Evolutionary conservation across 1,140 invertebrate genomes (phyloP), one percentile per base, ranked within the genome.

Genomic region (Anastrepha ludens): DNA sequence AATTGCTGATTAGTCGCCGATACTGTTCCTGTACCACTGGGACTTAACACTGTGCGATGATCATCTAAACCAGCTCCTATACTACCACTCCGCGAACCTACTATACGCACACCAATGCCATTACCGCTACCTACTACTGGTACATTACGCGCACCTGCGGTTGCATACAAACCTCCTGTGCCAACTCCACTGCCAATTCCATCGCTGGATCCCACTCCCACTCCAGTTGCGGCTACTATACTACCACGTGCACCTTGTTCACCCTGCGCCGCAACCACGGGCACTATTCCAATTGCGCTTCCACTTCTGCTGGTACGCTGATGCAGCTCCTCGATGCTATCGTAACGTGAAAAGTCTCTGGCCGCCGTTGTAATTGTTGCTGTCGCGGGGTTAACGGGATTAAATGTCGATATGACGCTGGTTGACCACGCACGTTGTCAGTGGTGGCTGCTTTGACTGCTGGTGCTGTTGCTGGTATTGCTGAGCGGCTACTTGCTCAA

Each of bases 321-420:
- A 91, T 92, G 90, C 91, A 91, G 90, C 91, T 91, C 91, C 89
- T 92, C 91, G 89, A 92, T 89, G 88, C 90, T 91, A 91, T 92
- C 91, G 90, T 91, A 92, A 91, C 91, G 91, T 87, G 91, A 92
- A 88, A 91, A 92, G 89, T 91, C 91, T 91, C 91, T 90, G 89
- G 91, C 91, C 91, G 91, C 91, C 91, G 91, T 92, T 88, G 88
- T 90, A 91, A 81, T 88, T 47, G 62, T 62, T 85, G 86, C 67
- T 29, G 70, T 47, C 29, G 70, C 6, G 13, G 60, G 58, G 44
- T 64, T 87, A 20, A 44, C 50, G 3, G 70, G 9, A 47, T n/a
- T n/a, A 59, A 78, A 55, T 62, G 86, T 67, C 9, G 62, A 5
- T n/a, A 62, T 50, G 11, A 39, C 59, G 64, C 39, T 87, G 7